phyloP scores from a whole-genome alignment of 2,797 vertebrate species.

The Microchirus variegatus region DNA sequence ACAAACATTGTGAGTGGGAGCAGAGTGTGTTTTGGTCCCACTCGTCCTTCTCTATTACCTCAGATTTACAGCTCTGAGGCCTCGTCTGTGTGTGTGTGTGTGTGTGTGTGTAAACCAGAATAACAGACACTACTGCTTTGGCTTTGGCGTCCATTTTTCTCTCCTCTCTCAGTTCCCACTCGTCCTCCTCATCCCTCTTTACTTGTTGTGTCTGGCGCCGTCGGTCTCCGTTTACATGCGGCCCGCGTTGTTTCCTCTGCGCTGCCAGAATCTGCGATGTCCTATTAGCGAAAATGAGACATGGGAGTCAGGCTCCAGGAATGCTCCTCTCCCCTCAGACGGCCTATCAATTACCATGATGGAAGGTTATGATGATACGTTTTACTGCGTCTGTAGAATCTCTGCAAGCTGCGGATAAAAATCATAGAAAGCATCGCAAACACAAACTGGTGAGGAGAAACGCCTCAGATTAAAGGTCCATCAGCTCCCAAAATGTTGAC shows the following conservation, averaged over 20 bases:
- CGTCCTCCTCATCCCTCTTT: slow-evolving; percentile 7
- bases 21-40: slow-evolving; percentile 30
- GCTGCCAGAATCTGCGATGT: slow-evolving; percentile 36
- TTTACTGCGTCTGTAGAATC: slow-evolving; percentile 55
- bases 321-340: slow-evolving; percentile 64
- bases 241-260: slow-evolving; percentile 25
- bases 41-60: slow-evolving; percentile 57
- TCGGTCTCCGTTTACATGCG: slow-evolving; percentile 7
- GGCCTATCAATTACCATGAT: slow-evolving; percentile 65
- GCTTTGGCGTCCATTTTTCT: slow-evolving; percentile 24
- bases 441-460: neutral
- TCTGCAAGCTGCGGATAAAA: slow-evolving; percentile 37
- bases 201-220: slow-evolving; percentile 58
- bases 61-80: slow-evolving; percentile 62
- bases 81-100: slow-evolving; percentile 43
- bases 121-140: slow-evolving; percentile 54
- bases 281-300: slow-evolving; percentile 69
- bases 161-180: slow-evolving; percentile 8
- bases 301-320: slow-evolving; percentile 61
- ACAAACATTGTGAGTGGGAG: slow-evolving; percentile 36
- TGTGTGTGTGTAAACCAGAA: slow-evolving; percentile 57
- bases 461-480: neutral
- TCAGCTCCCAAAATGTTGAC: no score
- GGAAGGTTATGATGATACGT: slow-evolving; percentile 63
- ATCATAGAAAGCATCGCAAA: neutral